A percentile compares a stretch with the other conserved stretches of the same genome.
Conservation (phyloP, 64 coral and sea anemone species). For the Montipora foliosa region DNA sequence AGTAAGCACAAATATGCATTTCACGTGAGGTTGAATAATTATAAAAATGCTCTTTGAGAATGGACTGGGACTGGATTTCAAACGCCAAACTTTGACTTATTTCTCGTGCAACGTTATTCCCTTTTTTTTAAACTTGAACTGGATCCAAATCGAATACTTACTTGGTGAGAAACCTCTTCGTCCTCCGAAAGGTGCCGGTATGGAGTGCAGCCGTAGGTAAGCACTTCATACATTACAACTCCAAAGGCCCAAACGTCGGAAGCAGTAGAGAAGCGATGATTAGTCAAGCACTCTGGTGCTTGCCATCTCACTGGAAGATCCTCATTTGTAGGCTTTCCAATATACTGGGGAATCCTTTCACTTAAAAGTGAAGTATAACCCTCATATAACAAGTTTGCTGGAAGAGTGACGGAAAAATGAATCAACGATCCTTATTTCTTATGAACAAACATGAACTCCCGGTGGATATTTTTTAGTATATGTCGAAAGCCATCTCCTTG, state of each 20-base stretch:
- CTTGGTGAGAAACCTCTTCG: neutral
- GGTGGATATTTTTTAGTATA: no score
- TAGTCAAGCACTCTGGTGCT: slow-evolving; percentile 61
- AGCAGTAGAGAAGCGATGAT: slow-evolving; percentile 45
- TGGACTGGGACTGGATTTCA: no score
- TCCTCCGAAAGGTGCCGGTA: slow-evolving; percentile 16
- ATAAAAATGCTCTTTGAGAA: no score
- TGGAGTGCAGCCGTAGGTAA: slow-evolving; percentile 64
- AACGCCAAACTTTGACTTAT: no score
- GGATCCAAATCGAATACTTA: neutral
- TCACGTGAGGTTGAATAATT: no score
- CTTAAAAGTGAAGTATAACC: neutral
- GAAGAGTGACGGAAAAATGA: neutral
- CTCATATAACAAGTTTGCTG: neutral
- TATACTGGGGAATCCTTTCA: neutral
- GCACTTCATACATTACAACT: slow-evolving; percentile 60
- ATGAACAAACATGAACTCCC: no score
- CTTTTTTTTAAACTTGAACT: no score
- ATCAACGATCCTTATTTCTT: neutral
- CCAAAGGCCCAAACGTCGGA: slow-evolving; percentile 82
- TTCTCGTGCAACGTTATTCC: no score
- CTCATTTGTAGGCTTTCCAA: neutral
- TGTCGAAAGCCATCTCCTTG: no score
- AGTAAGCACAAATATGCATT: no score
- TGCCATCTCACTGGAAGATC: slow-evolving; percentile 52